phyloP scores from a whole-genome alignment of 2,113 vertebrate species.

The Rynchops niger region DNA sequence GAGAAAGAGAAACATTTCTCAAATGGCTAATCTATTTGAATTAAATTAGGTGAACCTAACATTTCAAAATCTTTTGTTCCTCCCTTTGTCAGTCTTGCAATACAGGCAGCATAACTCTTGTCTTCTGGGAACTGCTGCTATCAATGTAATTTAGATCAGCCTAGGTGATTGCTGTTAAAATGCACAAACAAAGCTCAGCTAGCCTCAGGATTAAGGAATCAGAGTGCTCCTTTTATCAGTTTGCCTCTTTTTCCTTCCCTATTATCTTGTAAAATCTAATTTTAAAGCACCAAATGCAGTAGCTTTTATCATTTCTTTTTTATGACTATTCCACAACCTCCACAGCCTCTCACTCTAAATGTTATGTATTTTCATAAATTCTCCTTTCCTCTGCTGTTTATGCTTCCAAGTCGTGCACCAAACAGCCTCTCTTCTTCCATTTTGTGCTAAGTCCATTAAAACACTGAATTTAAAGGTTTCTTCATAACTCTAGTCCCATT shows the following conservation, averaged over 20 bases:
- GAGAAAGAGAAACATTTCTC: not conserved
- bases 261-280: not conserved
- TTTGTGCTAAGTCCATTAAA: not conserved
- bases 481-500: not conserved
- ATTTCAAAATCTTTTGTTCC: conserved; percentile 45
- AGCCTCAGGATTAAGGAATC: not conserved
- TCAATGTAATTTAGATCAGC: conserved; percentile 31
- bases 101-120: not conserved
- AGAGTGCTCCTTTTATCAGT: not conserved
- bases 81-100: conserved; percentile 8
- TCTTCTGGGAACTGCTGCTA: conserved; percentile 9
- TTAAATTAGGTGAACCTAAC: conserved; percentile 17
- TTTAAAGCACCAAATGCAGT: not conserved
- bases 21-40: conserved; percentile 15
- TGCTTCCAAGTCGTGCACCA: not conserved
- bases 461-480: not conserved
- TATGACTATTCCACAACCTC: not conserved
- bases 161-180: not conserved
- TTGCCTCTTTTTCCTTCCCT: not conserved
- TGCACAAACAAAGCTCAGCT: not conserved
- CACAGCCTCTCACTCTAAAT: not conserved
- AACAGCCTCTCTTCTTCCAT: not conserved
- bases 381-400: not conserved
- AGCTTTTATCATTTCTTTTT: not conserved
- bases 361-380: conserved; percentile 10